Percentiles rank a stretch among this genome's conserved stretches.
Evolutionary conservation across 1,140 invertebrate genomes (phyloP).

Genomic region (Calosoma granatense): DNA sequence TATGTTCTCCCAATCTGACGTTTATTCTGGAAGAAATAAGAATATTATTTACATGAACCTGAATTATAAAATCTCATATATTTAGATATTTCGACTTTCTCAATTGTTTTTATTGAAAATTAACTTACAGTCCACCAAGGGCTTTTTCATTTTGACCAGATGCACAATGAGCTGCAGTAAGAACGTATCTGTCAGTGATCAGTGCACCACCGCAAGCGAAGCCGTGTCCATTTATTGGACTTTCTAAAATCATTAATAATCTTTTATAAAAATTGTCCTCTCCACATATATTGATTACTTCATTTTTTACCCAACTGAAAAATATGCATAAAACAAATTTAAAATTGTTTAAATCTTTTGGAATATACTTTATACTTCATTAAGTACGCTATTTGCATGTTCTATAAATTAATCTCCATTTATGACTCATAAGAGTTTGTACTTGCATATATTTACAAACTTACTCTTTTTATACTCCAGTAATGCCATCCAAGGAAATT

Average conservation of each 20-base stretch:
- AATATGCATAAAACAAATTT: no score
- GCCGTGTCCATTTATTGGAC: neutral
- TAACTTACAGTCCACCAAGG: neutral
- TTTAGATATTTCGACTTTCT: neutral
- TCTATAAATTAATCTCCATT: no score
- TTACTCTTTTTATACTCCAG: slow-evolving; percentile 44
- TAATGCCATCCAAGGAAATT: slow-evolving; percentile 63
- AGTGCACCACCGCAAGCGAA: slow-evolving; percentile 51
- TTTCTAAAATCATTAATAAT: neutral
- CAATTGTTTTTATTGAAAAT: neutral
- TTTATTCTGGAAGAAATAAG: slow-evolving; percentile 17
- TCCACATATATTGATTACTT: neutral
- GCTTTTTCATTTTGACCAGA: neutral
- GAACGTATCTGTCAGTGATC: slow-evolving; percentile 51
- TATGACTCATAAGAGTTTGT: no score
- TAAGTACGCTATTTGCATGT: no score
- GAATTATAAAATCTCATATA: neutral
- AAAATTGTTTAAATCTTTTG: no score
- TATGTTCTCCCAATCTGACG: slow-evolving; percentile 42
- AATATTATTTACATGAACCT: slow-evolving; percentile 43
- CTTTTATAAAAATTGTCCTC: slow-evolving; percentile 1
- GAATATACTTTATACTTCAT: no score
- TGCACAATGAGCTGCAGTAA: slow-evolving; percentile 58
- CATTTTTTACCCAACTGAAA: neutral
- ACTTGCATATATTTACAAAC: neutral